Percentiles rank a stretch among this genome's conserved stretches.
phyloP scores from a whole-genome alignment of 2,888 invertebrate genomes.

The Periphyllus acericola region DNA sequence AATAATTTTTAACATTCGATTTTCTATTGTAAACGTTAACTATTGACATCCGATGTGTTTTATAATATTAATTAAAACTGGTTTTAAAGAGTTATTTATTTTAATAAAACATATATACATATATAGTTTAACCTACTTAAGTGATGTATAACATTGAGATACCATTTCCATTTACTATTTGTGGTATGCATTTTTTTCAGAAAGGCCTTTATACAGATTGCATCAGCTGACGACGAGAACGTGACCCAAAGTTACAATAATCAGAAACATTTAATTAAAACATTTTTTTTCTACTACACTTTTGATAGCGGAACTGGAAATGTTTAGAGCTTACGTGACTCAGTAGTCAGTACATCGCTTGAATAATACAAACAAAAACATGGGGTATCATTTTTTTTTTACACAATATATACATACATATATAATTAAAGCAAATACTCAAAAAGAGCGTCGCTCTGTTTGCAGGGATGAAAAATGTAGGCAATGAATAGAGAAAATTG shows the following conservation, averaged over 20 bases:
- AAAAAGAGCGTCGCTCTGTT: not conserved
- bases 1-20: not conserved
- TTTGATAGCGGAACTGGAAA: slow-evolving; percentile 28
- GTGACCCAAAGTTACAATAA: slow-evolving; percentile 38
- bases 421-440: slow-evolving; percentile 14
- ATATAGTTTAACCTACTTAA: not conserved
- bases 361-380: slow-evolving; percentile 40
- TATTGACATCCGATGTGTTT: not conserved
- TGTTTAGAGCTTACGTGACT: slow-evolving; percentile 36
- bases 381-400: slow-evolving; percentile 11
- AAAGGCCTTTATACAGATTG: slow-evolving; percentile 19
- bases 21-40: not conserved
- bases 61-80: not conserved
- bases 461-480: not conserved
- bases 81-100: not conserved
- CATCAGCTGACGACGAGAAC: slow-evolving; percentile 28
- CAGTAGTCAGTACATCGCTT: slow-evolving; percentile 1
- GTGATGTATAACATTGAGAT: not conserved
- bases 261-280: slow-evolving; percentile 51
- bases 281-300: slow-evolving; percentile 43
- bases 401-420: too few species aligned
- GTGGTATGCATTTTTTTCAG: not conserved
- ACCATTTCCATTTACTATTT: not conserved
- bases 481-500: not conserved
- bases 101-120: not conserved